These are phyloP conservation scores for Xenentodon cancila DNA, from an alignment of 2,797 vertebrate species.

Conservation along the genomic window DNA sequence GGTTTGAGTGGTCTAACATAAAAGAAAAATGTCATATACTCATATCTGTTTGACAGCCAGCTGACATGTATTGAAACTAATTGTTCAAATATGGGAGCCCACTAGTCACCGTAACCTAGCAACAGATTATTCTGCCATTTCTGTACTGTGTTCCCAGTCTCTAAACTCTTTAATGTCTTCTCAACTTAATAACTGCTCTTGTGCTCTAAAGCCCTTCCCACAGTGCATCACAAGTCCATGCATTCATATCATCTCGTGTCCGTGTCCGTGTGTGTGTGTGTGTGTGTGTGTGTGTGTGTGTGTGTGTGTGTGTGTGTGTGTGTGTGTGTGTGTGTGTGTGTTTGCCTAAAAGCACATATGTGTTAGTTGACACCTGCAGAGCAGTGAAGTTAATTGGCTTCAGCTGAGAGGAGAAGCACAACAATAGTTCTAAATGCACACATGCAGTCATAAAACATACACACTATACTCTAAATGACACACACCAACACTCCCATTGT, in stretches of 20 bases:
- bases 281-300: too few relatives aligned
- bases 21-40: too few relatives aligned
- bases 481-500: conserved; percentile 14
- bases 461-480: conserved; percentile 31
- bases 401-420: conserved; percentile 69
- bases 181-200: conserved; percentile 37
- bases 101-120: conserved; percentile 28
- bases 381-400: conserved; percentile 77
- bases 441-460: conserved; percentile 42
- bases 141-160: conserved; percentile 15
- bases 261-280: too few relatives aligned
- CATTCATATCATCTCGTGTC: neutral
- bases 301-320: too few relatives aligned
- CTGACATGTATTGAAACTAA: conserved; percentile 21
- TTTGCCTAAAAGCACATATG: conserved; percentile 6
- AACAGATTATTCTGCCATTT: conserved; percentile 43
- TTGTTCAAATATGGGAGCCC: conserved; percentile 15
- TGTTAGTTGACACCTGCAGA: conserved; percentile 60
- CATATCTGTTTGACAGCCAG: too few relatives aligned
- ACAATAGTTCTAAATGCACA: conserved; percentile 66
- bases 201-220: conserved; percentile 17
- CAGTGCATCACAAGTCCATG: conserved; percentile 12
- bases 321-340: conserved; percentile 5
- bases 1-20: too few relatives aligned
- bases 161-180: conserved; percentile 33